Percentiles rank a stretch among this genome's conserved stretches.
phyloP scores from a whole-genome alignment of 2,113 vertebrate species.

The Hylia prasina region DNA sequence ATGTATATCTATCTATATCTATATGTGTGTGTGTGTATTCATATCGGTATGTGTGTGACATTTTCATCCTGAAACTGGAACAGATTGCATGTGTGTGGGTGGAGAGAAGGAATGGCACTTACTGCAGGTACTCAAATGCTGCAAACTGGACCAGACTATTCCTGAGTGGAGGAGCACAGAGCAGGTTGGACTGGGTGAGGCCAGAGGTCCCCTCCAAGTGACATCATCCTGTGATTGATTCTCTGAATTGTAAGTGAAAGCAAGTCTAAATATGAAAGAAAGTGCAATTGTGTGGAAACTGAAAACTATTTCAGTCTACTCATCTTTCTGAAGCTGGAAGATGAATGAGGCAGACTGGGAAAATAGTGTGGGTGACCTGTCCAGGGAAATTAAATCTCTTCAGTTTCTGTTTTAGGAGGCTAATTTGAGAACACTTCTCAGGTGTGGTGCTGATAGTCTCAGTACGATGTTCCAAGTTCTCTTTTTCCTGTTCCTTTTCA shows the following conservation, averaged over 20 bases:
- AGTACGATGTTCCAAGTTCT: neutral
- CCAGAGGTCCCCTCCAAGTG: neutral
- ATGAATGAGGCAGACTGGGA: neutral
- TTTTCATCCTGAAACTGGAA: neutral
- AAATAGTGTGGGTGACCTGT: neutral
- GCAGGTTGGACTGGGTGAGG: neutral
- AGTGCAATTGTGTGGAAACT: neutral
- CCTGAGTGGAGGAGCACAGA: neutral
- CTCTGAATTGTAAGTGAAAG: neutral
- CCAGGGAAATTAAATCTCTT: neutral
- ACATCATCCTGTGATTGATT: neutral
- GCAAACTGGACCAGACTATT: neutral
- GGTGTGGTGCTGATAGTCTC: neutral
- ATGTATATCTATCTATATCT: accelerated
- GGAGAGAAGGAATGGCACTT: neutral
- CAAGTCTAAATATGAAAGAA: neutral
- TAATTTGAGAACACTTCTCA: neutral
- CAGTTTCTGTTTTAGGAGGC: neutral
- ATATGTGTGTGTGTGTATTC: too few relatives aligned
- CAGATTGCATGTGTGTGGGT: neutral
- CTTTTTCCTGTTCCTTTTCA: neutral
- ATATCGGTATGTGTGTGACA: too few relatives aligned
- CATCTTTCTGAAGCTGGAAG: neutral
- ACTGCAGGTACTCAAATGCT: neutral
- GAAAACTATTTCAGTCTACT: neutral